Base-by-base conservation (phyloP, 1,140 invertebrate genomes). In the Drosophila pallidifrons region DNA sequence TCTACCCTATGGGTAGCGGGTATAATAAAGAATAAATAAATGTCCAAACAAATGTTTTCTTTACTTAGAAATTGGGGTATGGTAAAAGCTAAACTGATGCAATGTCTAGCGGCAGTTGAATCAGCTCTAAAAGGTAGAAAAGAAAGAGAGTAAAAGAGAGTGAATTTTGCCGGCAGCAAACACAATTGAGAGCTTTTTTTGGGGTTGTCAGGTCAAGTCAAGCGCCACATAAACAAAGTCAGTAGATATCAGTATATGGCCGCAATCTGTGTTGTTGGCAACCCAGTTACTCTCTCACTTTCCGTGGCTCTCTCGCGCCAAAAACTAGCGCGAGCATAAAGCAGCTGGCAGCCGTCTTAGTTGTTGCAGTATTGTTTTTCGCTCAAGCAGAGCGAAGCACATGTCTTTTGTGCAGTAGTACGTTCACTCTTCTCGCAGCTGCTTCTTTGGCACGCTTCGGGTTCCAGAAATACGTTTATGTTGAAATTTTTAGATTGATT, bases 311-410 rank as follows among this genome's bases (percentile, higher is more conserved):
- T 57, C 54, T 45, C 41, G 35, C 41, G 30, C 58, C 46, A 61
- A 63, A 11, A 74, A 7, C 8, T 11, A 55, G 28, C 28, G 61
- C 28, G 32, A 15, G 68, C 66, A 28, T 32, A 32, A 55, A 78
- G 30, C 49, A 65, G 63, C 63, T 65, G 68, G 28, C 75, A 72
- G 68, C 28, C 65, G 75, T 41, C 58, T 52, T 41, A 5, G 38
- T 35, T 55, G n/a, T 35, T 32, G 11, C 16, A 20, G 28, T 35
- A 47, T 49, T 35, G 45, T 16, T n/a, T 61, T 32, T 38, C 46
- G 16, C 38, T 13, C 38, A 28, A 51, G 47, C 61, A 43, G n/a
- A 58, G 20, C 38, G 35, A 25, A 64, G 61, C 61, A 64, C 61
- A 64, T 64, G 61, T 11, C 35, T 10, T 38, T n/a, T 54, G 7